Evolutionary conservation across 2,888 invertebrate species (phyloP).

Genomic region (Palloptera scutellata): DNA sequence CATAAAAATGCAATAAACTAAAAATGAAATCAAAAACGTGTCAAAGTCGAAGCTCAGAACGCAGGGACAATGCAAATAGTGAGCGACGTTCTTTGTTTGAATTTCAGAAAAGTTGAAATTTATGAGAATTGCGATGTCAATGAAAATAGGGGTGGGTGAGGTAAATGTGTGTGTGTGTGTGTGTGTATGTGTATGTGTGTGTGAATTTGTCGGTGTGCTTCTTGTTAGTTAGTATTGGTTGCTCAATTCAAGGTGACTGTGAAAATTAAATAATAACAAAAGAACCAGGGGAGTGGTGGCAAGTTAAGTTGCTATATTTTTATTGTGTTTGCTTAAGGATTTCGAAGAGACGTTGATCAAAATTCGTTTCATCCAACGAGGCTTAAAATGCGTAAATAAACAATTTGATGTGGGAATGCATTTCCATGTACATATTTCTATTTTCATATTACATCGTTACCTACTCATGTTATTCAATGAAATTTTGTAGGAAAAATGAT

Average conservation of each 20-base stretch:
- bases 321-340: conserved; percentile 29
- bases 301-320: conserved; percentile 25
- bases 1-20: conserved; percentile 55
- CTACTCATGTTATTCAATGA: too few relatives aligned
- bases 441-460: too few relatives aligned
- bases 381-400: conserved; percentile 41
- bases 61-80: conserved; percentile 41
- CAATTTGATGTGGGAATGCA: conserved; percentile 42
- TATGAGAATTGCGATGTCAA: background rate
- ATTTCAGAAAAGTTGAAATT: too few relatives aligned
- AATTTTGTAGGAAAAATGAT: too few relatives aligned
- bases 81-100: conserved; percentile 40
- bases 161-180: background rate
- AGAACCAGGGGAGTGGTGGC: background rate
- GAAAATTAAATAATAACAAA: too few relatives aligned
- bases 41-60: conserved; percentile 59
- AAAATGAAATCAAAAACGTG: conserved; percentile 61
- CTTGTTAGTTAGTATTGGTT: too few relatives aligned
- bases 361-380: background rate
- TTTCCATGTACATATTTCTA: too few relatives aligned
- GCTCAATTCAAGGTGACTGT: too few relatives aligned
- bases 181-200: background rate
- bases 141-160: conserved; percentile 1
- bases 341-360: conserved; percentile 12
- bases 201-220: background rate